Evolutionary conservation across 2,888 invertebrate species (phyloP).

Genomic region (Orgyia antiqua): DNA sequence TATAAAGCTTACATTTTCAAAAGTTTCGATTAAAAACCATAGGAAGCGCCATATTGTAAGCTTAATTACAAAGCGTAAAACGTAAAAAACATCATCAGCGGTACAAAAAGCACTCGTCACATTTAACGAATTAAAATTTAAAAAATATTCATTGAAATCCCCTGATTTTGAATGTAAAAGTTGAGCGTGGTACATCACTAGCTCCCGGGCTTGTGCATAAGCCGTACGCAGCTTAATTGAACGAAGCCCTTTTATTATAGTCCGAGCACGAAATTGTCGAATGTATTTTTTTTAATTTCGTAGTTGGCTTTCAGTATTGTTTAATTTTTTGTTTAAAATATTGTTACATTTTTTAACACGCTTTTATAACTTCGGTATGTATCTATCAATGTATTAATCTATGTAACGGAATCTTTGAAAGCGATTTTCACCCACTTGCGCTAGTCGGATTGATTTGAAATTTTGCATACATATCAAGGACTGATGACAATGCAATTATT

Average conservation of each 20-base stretch:
- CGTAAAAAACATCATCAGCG: not conserved
- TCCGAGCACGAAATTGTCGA: slow-evolving; percentile 22
- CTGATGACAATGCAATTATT: too few species aligned
- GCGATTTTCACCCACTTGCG: too few species aligned
- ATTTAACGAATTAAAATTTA: too few species aligned
- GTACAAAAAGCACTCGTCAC: slow-evolving; percentile 1
- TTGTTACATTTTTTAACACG: too few species aligned
- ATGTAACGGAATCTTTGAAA: too few species aligned
- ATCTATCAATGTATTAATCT: too few species aligned
- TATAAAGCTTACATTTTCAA: not conserved
- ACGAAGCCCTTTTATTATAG: slow-evolving; percentile 32
- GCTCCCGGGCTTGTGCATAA: slow-evolving; percentile 21
- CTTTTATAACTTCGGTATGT: too few species aligned
- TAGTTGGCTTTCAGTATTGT: too few species aligned
- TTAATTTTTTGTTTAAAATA: too few species aligned
- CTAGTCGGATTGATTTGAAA: too few species aligned
- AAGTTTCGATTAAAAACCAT: not conserved
- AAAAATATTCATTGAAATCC: not conserved
- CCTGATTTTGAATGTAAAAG: slow-evolving; percentile 9
- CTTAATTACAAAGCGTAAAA: not conserved
- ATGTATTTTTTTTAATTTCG: slow-evolving; percentile 20
- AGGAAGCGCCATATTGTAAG: not conserved
- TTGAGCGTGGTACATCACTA: slow-evolving; percentile 21
- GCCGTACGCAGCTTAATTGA: slow-evolving; percentile 33
- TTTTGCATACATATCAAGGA: too few species aligned